Evolutionary conservation across 1,140 invertebrate species (phyloP).

Genomic region (Mylabris phalerata): DNA sequence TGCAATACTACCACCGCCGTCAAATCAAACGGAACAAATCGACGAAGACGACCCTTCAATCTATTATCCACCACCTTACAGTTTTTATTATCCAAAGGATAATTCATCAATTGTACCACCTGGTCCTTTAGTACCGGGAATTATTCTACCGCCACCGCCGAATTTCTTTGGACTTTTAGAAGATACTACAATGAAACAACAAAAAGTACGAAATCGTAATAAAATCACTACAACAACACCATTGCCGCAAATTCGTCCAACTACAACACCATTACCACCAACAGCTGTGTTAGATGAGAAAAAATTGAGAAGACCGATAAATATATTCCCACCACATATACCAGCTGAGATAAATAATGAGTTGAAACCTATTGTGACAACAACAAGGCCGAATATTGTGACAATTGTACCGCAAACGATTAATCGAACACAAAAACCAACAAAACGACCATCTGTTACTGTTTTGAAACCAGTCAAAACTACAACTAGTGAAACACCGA

Average conservation of each 20-base stretch:
- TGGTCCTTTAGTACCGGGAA: constrained; percentile 79
- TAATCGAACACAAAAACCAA: constrained; percentile 41
- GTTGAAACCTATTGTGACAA: constrained; percentile 31
- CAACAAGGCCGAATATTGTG: constrained; percentile 10
- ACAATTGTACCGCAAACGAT: constrained; percentile 11
- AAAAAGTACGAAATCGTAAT: constrained; percentile 17
- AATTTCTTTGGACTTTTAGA: constrained; percentile 71
- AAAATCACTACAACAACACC: constrained; percentile 3
- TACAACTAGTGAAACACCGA: constrained; percentile 8
- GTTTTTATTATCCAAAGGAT: constrained; percentile 73
- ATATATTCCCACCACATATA: constrained; percentile 11
- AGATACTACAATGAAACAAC: constrained; percentile 10
- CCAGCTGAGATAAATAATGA: constrained; percentile 20
- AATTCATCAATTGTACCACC: constrained; percentile 71
- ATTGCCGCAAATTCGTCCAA: constrained; percentile 7
- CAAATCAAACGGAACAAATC: constrained; percentile 64
- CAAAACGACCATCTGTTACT: constrained; percentile 38
- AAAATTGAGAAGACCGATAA: constrained; percentile 15
- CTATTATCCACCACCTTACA: constrained; percentile 83
- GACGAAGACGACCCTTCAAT: constrained; percentile 85
- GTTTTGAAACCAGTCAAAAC: constrained; percentile 36
- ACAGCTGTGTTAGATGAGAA: constrained; percentile 21
- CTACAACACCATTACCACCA: constrained; percentile 10
- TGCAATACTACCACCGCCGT: constrained; percentile 60
- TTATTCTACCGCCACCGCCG: constrained; percentile 77